Evolutionary conservation across 2,888 invertebrate species (phyloP).

Genomic region (Chironomus tentans): DNA sequence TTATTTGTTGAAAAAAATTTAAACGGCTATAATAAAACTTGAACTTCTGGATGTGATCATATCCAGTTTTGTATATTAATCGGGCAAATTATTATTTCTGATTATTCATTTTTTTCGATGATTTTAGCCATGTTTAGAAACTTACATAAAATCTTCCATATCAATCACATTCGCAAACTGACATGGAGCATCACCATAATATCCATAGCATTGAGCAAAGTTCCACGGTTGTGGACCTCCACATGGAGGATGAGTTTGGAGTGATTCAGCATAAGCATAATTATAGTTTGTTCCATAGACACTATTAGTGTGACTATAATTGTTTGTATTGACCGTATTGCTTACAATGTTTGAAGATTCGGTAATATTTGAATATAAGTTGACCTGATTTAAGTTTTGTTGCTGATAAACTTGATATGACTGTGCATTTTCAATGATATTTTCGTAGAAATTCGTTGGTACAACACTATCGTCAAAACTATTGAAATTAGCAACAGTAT

Average conservation of each 20-base stretch:
- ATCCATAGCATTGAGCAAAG: conserved; percentile 57
- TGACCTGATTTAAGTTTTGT: not conserved
- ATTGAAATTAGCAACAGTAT: not conserved
- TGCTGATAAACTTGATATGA: not conserved
- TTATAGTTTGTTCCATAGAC: not conserved
- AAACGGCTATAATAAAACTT: no score
- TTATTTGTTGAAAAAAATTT: no score
- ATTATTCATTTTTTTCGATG: no score
- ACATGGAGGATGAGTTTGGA: conserved; percentile 42
- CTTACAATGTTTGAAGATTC: not conserved
- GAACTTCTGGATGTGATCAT: no score
- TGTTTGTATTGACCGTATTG: not conserved
- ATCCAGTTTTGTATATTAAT: no score
- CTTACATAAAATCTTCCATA: conserved; percentile 70
- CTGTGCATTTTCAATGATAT: not conserved
- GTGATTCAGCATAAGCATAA: not conserved
- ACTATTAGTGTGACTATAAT: not conserved
- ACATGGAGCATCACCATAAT: conserved; percentile 51
- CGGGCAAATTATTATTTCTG: no score
- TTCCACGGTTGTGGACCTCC: conserved; percentile 48
- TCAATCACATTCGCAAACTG: conserved; percentile 56
- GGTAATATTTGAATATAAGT: not conserved
- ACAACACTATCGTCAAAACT: conserved; percentile 7
- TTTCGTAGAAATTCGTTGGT: not conserved
- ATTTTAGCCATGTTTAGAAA: conserved; percentile 31